Evolutionary conservation across 2,113 vertebrate species (phyloP).

Genomic region (Balaeniceps rex): DNA sequence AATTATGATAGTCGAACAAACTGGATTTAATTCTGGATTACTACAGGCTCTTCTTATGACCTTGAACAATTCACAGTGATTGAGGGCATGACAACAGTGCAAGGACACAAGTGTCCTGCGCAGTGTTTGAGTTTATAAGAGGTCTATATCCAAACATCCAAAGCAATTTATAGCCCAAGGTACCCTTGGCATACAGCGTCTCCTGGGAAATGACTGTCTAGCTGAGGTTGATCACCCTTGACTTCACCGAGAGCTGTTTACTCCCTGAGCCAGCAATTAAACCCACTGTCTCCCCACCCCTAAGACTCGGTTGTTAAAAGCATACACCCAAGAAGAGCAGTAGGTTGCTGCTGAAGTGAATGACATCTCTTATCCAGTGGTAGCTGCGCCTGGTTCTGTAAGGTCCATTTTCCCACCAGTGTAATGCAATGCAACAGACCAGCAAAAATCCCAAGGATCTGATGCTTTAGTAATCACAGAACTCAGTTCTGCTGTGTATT

Average conservation of each 20-base stretch:
- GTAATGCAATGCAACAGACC: no score
- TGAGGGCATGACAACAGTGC: not conserved
- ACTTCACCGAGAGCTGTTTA: constrained; percentile 28
- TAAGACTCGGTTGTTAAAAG: rapidly evolving
- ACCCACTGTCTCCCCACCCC: not conserved
- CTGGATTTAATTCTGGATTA: not conserved
- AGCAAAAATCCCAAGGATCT: not conserved
- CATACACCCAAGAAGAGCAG: rapidly evolving
- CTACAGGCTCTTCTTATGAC: not conserved
- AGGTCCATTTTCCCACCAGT: not conserved
- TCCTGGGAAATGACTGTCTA: constrained; percentile 2
- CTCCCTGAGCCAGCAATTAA: not conserved
- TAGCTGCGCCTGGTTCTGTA: not conserved
- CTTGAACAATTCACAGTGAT: not conserved
- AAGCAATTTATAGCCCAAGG: constrained; percentile 35
- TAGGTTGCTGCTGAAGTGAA: not conserved
- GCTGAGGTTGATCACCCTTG: constrained; percentile 47
- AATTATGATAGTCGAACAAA: rapidly evolving
- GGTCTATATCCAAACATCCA: constrained; percentile 23
- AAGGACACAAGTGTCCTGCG: not conserved
- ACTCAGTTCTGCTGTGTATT: no score
- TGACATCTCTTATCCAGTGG: rapidly evolving
- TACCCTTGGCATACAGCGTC: constrained; percentile 4
- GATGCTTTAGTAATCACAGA: not conserved
- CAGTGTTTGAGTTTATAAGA: not conserved